Base-by-base conservation (phyloP, 1,140 invertebrate species). In the Achatina immaculata region DNA sequence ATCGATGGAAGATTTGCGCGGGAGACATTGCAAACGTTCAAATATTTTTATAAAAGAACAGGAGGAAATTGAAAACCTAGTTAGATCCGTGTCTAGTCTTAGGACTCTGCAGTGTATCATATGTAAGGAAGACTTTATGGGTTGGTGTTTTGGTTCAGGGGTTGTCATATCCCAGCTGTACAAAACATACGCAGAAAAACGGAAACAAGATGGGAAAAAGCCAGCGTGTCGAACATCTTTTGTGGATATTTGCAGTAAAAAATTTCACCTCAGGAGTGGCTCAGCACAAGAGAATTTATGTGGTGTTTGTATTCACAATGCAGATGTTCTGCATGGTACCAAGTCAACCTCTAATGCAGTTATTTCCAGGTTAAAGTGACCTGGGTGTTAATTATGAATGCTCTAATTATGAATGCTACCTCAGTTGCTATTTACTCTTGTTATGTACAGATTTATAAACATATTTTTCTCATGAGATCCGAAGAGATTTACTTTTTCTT, bases 1-100 rank as follows among this genome's bases (percentile, higher is more conserved):
- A 4, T 72, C 69, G 1, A 72, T 72, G 69, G 36, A 72, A 42
- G 69, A 72, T 45, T 19, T 72, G 40, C 34, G 69, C 40, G 69
- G 69, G 38, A 21, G 65, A 3, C 65, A 68, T 21, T 68, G 65
- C 21, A 68, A 68, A 31, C 31, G 65, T 16, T 68, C 65, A 36
- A 36, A 68, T 31, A 21, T 68, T 9, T 68, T 68, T 40, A n/a
- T 68, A 31, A 34, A 72, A 42, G 69, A 45, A n/a, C 69, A 40
- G 11, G 69, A 6, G n/a, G 69, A 36, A 42, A 45, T 72, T 42
- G 42, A 40, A 14, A 45, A 28, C 2, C 69, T 43, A 31, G 11
- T 42, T 9, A 45, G 36, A 72, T 40, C 69, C 1, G 36, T 42
- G 42, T 36, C 7, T 40, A 42, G 21, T 42, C 2, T 72, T 3